Evolutionary conservation across 2,797 vertebrate genomes (phyloP).

Genomic region (Tarsius wallacei): DNA sequence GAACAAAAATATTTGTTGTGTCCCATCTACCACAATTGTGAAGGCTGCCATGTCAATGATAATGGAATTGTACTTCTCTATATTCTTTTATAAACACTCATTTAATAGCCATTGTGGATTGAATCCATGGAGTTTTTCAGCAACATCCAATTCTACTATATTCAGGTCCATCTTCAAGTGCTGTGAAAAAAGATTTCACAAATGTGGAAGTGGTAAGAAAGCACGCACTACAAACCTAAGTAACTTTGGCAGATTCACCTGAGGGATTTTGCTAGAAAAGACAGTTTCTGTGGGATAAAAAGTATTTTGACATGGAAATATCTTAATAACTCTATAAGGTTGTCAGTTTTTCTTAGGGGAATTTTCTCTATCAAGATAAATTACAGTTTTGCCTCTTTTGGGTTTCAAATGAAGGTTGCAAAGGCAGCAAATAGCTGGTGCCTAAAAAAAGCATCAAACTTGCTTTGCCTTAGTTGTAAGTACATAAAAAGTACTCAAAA

Average conservation of each 20-base stretch:
- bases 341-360: slow-evolving; percentile 70
- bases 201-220: background rate
- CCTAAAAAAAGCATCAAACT: slow-evolving; percentile 32
- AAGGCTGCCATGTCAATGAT: background rate
- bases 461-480: background rate
- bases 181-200: background rate
- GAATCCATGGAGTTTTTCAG: background rate
- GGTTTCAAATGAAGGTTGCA: slow-evolving; percentile 59
- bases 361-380: slow-evolving; percentile 75
- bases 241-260: slow-evolving; percentile 44
- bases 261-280: slow-evolving; percentile 61
- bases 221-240: slow-evolving; percentile 16
- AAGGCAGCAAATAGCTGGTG: slow-evolving; percentile 48
- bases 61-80: background rate
- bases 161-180: background rate
- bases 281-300: slow-evolving; percentile 50
- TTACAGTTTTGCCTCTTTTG: slow-evolving; percentile 69
- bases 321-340: slow-evolving; percentile 65
- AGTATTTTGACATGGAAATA: slow-evolving; percentile 78
- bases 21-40: background rate
- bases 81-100: background rate
- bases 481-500: slow-evolving; percentile 27
- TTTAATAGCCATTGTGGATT: background rate
- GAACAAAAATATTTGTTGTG: background rate
- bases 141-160: background rate